Evolutionary conservation across 1,140 invertebrate genomes (phyloP).

Genomic region (Drosophila triauraria): DNA sequence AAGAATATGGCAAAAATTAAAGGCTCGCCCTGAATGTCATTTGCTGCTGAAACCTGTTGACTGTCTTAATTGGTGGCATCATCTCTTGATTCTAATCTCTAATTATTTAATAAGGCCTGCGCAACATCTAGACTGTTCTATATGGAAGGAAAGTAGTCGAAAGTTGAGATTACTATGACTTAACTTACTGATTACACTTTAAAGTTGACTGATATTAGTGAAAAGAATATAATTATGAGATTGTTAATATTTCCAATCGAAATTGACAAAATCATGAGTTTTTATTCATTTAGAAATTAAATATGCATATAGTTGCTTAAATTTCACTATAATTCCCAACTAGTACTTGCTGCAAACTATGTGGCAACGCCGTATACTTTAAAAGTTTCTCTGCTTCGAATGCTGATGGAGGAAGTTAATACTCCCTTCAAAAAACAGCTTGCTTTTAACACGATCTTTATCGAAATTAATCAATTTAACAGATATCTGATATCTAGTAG

Average conservation of each 20-base stretch:
- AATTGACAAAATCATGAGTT: not conserved
- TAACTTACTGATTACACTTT: not conserved
- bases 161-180: not conserved
- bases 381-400: too few species aligned
- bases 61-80: too few species aligned
- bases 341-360: too few species aligned
- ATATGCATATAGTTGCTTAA: too few species aligned
- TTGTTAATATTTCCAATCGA: not conserved
- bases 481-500: too few species aligned
- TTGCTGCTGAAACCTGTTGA: slow-evolving; percentile 8
- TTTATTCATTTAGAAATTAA: not conserved
- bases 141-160: not conserved
- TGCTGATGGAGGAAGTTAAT: too few species aligned
- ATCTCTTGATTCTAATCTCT: slow-evolving; percentile 9
- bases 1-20: slow-evolving; percentile 58
- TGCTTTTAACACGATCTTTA: too few species aligned
- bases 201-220: not conserved
- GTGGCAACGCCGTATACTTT: too few species aligned
- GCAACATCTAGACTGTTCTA: not conserved
- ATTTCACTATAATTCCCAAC: too few species aligned
- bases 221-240: not conserved
- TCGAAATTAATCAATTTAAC: too few species aligned
- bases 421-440: too few species aligned
- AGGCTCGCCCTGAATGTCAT: slow-evolving; percentile 6
- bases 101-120: slow-evolving; percentile 3